phyloP scores from a whole-genome alignment of 2,888 invertebrate species.

The Ophion slaviceki region DNA sequence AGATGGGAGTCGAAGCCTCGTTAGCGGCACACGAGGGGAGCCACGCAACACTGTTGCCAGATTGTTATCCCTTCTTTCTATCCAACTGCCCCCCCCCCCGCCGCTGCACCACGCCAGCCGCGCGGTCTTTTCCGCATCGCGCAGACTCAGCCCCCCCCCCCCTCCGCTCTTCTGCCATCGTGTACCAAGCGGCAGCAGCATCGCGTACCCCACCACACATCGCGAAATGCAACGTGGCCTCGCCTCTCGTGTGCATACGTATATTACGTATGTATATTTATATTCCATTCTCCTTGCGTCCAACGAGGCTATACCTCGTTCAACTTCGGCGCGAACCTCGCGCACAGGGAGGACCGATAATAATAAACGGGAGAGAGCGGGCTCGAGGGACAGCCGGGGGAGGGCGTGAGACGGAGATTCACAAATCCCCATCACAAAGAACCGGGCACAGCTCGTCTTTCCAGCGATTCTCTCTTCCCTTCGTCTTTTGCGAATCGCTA shows the following conservation, averaged over 20 bases:
- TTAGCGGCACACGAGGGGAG: conserved; percentile 80
- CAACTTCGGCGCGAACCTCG: not conserved
- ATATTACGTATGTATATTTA: conserved; percentile 52
- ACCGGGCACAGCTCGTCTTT: conserved; percentile 20
- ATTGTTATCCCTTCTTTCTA: conserved; percentile 75
- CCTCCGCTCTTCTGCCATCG: not conserved
- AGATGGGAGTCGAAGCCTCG: conserved; percentile 79
- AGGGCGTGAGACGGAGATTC: conserved; percentile 10
- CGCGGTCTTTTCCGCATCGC: conserved; percentile 22
- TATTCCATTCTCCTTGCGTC: conserved; percentile 51
- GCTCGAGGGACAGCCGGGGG: conserved; percentile 5
- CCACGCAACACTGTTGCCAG: conserved; percentile 80
- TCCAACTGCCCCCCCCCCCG: conserved; percentile 48
- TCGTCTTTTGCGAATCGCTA: conserved; percentile 5
- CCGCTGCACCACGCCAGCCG: not conserved
- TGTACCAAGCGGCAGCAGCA: not conserved
- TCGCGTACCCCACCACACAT: not conserved
- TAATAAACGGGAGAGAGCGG: conserved; percentile 13
- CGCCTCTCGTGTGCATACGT: conserved; percentile 1
- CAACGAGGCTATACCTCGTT: conserved; percentile 30
- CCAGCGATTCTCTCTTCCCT: conserved; percentile 11
- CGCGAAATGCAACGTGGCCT: conserved; percentile 58
- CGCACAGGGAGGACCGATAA: conserved; percentile 14
- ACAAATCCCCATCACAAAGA: conserved; percentile 29
- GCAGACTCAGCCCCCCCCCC: conserved; percentile 18